Base-by-base conservation (phyloP, 2,797 vertebrate genomes). In the Anas flavirostris region DNA sequence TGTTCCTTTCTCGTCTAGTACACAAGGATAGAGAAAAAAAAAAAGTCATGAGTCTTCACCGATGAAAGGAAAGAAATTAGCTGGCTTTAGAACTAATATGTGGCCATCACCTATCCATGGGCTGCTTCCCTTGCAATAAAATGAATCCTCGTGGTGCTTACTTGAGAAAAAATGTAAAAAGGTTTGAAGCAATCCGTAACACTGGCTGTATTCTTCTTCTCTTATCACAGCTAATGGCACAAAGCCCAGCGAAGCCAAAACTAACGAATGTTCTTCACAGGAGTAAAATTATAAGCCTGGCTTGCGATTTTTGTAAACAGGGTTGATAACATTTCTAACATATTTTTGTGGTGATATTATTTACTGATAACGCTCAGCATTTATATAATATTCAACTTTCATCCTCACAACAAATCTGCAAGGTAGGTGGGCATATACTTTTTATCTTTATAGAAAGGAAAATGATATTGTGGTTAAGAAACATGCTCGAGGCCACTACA, bases 391-490 rank as follows among this genome's bases (percentile, higher is more conserved):
- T 18, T 72, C 48, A 64, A 28, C 33, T 43, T 88, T 23, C 35
- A 81, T 35, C 66, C 58, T 77, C 53, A 55, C 48, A 82, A 58
- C 35, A 80, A 64, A 80, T 76, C 69, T 81, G 72, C 76, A 91
- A 93, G 58, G 76, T 78, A 78, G 73, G 84, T 86, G 85, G 87
- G 73, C 44, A 75, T 12, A 44, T 22, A 23, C 39, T 68, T 78
- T 53, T 64, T 74, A 88, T 73, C 63, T 69, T 93, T 82, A 80
- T 4, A 90, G 53, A 91, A 56, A 44, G 50, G 31, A 28, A 97
- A 95, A 95, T n/a, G 43, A 82, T 59, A 87, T 7, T 60, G 29
- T 63, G 37, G 37, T 91, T 83, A 96, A 95, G 75, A 72, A 76
- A 82, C 7, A 10, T 66, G 68, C 88, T 91, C 35, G 23, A 90